Base-by-base conservation (phyloP, 1,140 invertebrate species). In the Tachypleus tridentatus region DNA sequence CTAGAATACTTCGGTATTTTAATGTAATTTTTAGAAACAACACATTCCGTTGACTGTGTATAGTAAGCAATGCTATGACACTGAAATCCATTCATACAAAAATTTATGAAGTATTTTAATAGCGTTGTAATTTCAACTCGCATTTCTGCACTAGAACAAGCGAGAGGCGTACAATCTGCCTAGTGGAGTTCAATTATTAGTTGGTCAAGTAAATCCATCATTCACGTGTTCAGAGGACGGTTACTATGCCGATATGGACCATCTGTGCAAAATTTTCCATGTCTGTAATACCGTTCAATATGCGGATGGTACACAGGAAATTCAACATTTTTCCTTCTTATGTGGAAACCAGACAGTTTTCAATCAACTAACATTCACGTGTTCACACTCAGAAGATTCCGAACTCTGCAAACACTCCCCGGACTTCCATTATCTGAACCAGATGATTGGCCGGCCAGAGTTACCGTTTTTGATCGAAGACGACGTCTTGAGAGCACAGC, bases 211-310 rank as follows among this genome's bases (percentile, higher is more conserved):
- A 8, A 54, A n/a, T n/a, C 7, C 53, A 7, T 8, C 7, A 7
- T 54, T 54, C 53, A 54, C 7, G n/a, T 54, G 53, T n/a, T n/a
- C 7, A n/a, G 53, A 54, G n/a, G n/a, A 76, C 61, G 74, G 74
- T 4, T 75, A 75, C 64, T 75, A 76, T 63, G 73, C 74, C 49
- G 74, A 75, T 61, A 68, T 74, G 49, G 71, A 68, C 57, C 76
- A 75, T 66, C 62, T 75, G 59, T 75, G 74, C 64, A 58, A 71
- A 58, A 67, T 75, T 51, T 75, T 75, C 71, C 74, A 75, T 66
- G 70, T 75, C 53, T 75, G 74, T 66, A 58, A 73, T n/a, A 73
- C 74, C 4, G 53, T 58, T 5, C 7, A n/a, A 7, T 29, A 29
- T 29, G 29, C 29, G 29, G 29, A 29, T 29, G 29, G 29, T 29